Evolutionary conservation across 2,797 vertebrate species (phyloP).

Genomic region (Hippopotamyrus pictus): DNA sequence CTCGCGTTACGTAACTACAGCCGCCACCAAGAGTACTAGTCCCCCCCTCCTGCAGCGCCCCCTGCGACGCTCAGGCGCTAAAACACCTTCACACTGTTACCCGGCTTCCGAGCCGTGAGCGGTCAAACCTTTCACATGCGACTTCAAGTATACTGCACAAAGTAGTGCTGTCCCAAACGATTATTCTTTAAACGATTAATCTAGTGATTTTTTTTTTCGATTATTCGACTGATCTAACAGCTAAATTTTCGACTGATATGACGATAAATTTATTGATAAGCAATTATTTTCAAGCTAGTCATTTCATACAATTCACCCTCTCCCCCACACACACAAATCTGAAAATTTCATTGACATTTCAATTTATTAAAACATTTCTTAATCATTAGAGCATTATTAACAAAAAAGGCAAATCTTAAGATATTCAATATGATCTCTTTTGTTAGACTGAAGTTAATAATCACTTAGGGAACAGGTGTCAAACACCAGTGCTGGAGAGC

Average conservation of each 20-base stretch:
- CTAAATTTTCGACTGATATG: not conserved
- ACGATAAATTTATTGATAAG: not conserved
- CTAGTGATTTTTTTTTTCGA: not conserved
- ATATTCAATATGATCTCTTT: too few species aligned
- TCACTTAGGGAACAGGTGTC: too few species aligned
- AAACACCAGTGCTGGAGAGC: too few species aligned
- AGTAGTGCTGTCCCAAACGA: not conserved
- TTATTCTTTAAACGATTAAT: not conserved
- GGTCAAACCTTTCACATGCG: not conserved
- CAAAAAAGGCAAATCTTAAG: too few species aligned
- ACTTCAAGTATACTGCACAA: not conserved
- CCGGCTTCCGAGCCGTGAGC: not conserved
- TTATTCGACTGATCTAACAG: not conserved
- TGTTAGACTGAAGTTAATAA: too few species aligned
- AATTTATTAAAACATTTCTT: too few species aligned
- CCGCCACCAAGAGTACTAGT: not conserved
- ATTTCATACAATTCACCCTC: not conserved
- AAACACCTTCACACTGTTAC: not conserved
- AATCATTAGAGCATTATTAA: too few species aligned
- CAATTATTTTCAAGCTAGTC: not conserved
- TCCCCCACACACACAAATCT: not conserved
- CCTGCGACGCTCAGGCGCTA: conserved; percentile 3
- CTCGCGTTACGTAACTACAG: not conserved
- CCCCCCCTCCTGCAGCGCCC: conserved; percentile 9
- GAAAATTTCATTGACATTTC: not conserved